Conservation (phyloP, 2,797 vertebrate genomes). For the Geotria australis region DNA sequence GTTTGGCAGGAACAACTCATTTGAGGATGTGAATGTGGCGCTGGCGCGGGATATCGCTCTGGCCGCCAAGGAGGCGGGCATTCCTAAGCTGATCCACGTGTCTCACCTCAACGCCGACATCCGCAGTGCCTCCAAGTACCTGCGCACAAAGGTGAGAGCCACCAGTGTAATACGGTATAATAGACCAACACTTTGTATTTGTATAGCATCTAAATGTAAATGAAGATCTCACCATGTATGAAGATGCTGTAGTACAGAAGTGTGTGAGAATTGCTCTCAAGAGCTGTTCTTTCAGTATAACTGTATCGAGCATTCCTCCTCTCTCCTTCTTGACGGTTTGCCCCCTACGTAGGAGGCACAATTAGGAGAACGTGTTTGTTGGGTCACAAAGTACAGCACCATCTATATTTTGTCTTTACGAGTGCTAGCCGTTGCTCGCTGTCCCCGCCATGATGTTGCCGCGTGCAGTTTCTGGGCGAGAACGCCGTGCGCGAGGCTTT, state of each 20-base stretch:
- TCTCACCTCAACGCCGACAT: conserved; percentile 77
- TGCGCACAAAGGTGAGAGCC: conserved; percentile 49
- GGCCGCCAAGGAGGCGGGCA: conserved; percentile 31
- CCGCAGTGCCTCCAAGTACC: conserved; percentile 50
- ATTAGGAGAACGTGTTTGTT: too few species aligned
- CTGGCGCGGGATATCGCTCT: conserved; percentile 47
- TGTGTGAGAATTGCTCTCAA: too few species aligned
- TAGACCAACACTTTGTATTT: neutral
- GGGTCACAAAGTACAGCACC: too few species aligned
- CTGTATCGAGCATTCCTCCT: too few species aligned
- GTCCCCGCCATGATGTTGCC: conserved; percentile 1
- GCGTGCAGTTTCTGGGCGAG: conserved; percentile 51
- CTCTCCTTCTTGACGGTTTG: too few species aligned
- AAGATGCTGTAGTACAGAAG: too few species aligned
- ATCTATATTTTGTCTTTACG: too few species aligned
- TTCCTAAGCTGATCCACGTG: conserved; percentile 48
- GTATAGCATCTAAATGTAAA: neutral
- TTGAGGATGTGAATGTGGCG: conserved; percentile 39
- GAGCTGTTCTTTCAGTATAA: too few species aligned
- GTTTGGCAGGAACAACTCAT: conserved; percentile 37
- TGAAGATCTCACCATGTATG: too few species aligned
- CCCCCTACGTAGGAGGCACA: too few species aligned
- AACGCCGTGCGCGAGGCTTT: conserved; percentile 38
- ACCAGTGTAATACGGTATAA: too few species aligned
- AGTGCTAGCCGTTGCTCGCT: neutral